These are phyloP conservation scores for Scaeva pyrastri DNA, from an alignment of 2,888 invertebrate genomes.

Conservation along the genomic window DNA sequence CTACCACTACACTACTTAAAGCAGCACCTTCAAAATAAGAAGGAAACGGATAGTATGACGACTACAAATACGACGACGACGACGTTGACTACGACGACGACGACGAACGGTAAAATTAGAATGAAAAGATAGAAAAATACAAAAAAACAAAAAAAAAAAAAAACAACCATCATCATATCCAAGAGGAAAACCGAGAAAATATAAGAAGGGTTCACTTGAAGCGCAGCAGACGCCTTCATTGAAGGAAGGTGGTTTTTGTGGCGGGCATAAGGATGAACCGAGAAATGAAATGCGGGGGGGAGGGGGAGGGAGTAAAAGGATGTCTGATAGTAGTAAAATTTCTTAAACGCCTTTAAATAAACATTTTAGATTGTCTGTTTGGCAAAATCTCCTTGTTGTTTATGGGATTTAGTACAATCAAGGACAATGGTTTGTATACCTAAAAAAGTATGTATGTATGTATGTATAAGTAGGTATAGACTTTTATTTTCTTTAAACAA, in stretches of 20 bases:
- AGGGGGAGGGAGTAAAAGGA: background rate
- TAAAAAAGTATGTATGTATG: background rate
- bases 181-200: conserved; percentile 45
- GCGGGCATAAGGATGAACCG: conserved; percentile 12
- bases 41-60: conserved; percentile 52
- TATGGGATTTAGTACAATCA: conserved; percentile 30
- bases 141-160: conserved; percentile 17
- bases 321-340: conserved; percentile 47
- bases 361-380: conserved; percentile 57
- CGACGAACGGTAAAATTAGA: conserved; percentile 37
- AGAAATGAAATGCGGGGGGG: background rate
- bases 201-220: conserved; percentile 66
- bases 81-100: too few species aligned
- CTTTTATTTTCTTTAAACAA: conserved; percentile 1
- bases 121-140: conserved; percentile 44
- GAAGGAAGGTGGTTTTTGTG: conserved; percentile 69
- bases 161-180: conserved; percentile 36
- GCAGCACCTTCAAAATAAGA: conserved; percentile 35
- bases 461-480: too few species aligned
- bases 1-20: background rate
- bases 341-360: conserved; percentile 67
- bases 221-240: conserved; percentile 63
- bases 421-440: conserved; percentile 22
- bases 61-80: conserved; percentile 22
- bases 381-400: conserved; percentile 39